Base-by-base conservation (phyloP, 2,113 vertebrate species). In the Cisticola juncidis region DNA sequence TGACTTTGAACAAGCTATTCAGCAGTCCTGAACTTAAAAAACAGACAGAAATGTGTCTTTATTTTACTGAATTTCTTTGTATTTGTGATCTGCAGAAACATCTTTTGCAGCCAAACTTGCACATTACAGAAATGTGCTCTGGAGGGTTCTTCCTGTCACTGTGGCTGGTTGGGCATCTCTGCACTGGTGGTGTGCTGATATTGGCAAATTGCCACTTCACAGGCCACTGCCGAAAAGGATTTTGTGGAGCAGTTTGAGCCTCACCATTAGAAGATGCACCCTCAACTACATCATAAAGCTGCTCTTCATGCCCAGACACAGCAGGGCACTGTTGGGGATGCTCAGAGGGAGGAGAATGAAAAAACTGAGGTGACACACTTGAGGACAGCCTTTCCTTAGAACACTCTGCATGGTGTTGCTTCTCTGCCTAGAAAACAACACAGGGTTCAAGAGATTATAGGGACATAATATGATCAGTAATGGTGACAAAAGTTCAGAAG, bases 381-480 rank as follows among this genome's bases (percentile, higher is more conserved):
- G 50, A 58, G 47, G 35, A 51, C 31, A 83, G 36, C 28, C 12
- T 71, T 74, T 84, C 31, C 45, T 57, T 62, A 36, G 36, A 66
- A 86, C 86, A 81, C 20, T 36, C 26, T 66, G 28, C 0, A 1
- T 9, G 25, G 12, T 26, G 57, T 8, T 92, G 33, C 14, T 88
- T 76, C 44, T 88, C 72, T 48, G 26, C 11, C 31, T 56, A 56
- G 35, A 54, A 85, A 88, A 76, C 22, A 68, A 16, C 4, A 33
- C 4, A 16, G 5, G 5, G 4, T 44, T 82, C 53, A 64, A 72
- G 53, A 56, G 14, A 40, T 50, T 54, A 54, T 14, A 24, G 19
- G 24, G 21, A 38, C 14, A 24, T 12, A 36, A 61, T 20, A 38
- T 0, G 2, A 58, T 5, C 0, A 0, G 51, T 45, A 92, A 79